These are phyloP conservation scores for Venturia canescens DNA, from an alignment of 1,140 invertebrate genomes.

Conservation along the genomic window DNA sequence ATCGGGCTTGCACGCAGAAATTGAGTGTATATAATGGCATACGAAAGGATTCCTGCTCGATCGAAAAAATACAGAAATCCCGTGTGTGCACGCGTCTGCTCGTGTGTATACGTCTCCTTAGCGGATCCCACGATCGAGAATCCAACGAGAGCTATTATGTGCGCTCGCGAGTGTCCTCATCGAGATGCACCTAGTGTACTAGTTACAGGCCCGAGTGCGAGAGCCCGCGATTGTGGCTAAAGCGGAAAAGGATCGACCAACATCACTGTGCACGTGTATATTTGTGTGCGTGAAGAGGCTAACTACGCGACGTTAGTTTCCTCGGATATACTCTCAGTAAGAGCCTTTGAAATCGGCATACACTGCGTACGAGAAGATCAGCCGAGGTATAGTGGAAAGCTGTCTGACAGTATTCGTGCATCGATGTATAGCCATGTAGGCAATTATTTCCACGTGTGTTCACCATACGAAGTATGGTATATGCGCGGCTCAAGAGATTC, in stretches of 20 bases:
- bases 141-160: slow-evolving; percentile 3
- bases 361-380: background rate
- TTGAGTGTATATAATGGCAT: background rate
- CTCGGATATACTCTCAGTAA: background rate
- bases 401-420: background rate
- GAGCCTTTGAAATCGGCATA: slow-evolving; percentile 9
- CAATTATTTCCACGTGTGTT: no score
- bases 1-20: background rate
- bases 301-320: background rate
- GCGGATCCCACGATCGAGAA: background rate
- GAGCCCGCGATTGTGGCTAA: background rate
- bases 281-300: background rate
- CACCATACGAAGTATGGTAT: background rate
- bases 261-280: background rate
- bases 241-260: background rate
- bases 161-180: slow-evolving; percentile 6
- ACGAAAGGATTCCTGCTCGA: background rate
- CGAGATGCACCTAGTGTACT: background rate
- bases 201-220: background rate
- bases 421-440: no score
- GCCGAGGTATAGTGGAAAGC: background rate
- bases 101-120: background rate
- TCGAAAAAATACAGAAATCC: background rate
- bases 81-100: background rate
- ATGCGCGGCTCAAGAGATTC: slow-evolving; percentile 34